A percentile compares a stretch with the other conserved stretches of the same genome.
Evolutionary conservation across 2,888 invertebrate genomes (phyloP).

Genomic region (Melieria crassipennis): DNA sequence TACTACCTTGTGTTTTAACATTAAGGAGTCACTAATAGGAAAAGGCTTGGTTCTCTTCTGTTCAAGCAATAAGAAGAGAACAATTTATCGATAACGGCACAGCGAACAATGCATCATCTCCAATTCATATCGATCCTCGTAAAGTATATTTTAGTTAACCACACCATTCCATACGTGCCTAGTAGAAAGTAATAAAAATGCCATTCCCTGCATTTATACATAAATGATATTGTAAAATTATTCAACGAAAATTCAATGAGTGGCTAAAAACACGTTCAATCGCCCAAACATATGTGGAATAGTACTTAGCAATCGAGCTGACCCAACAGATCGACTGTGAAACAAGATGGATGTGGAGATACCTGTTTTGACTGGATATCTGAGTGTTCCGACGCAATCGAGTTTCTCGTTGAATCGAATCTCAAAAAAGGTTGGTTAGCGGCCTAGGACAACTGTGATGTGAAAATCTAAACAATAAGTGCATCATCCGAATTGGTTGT

Average conservation of each 20-base stretch:
- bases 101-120: too few species aligned
- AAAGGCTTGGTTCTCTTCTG: too few species aligned
- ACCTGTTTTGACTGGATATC: constrained; percentile 78
- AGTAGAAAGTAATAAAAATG: background rate
- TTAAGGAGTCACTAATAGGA: too few species aligned
- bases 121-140: background rate
- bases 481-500: too few species aligned
- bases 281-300: background rate
- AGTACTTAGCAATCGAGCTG: background rate
- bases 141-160: constrained; percentile 1
- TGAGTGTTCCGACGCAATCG: constrained; percentile 79
- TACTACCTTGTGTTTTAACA: too few species aligned
- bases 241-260: background rate
- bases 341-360: constrained; percentile 76
- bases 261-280: background rate
- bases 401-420: constrained; percentile 80
- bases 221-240: background rate
- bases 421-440: constrained; percentile 73
- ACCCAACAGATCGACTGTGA: background rate
- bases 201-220: background rate
- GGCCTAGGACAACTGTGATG: too few species aligned
- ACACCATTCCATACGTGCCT: background rate
- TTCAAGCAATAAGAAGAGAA: too few species aligned
- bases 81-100: too few species aligned
- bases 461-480: too few species aligned